phyloP scores from a whole-genome alignment of 2,797 vertebrate species.

The Melanotaenia boesemani region DNA sequence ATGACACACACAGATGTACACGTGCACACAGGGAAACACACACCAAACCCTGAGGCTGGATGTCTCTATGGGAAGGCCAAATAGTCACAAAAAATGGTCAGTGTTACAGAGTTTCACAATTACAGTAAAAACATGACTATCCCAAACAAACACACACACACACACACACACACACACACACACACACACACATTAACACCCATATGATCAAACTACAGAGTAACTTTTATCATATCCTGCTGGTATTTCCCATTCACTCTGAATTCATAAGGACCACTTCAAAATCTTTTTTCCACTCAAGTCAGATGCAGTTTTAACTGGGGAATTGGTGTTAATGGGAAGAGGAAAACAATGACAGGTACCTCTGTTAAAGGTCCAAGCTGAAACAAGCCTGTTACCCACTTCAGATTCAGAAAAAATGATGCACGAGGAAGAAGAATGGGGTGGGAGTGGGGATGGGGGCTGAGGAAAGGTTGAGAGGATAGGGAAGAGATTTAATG shows the following conservation, averaged over 20 bases:
- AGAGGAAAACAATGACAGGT: background rate
- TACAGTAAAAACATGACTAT: slow-evolving; percentile 50
- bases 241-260: slow-evolving; percentile 13
- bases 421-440: slow-evolving; percentile 14
- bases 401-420: slow-evolving; percentile 41
- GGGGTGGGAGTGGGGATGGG: background rate
- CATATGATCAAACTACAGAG: background rate
- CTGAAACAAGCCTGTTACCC: slow-evolving; percentile 45
- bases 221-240: slow-evolving; percentile 2
- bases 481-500: slow-evolving; percentile 35
- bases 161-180: background rate
- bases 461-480: slow-evolving; percentile 12
- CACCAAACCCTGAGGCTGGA: slow-evolving; percentile 69
- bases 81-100: slow-evolving; percentile 58
- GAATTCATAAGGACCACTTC: slow-evolving; percentile 6
- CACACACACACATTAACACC: too few species aligned
- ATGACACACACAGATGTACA: slow-evolving; percentile 42
- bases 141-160: slow-evolving; percentile 4
- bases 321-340: slow-evolving; percentile 23
- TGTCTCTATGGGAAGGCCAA: slow-evolving; percentile 72
- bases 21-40: slow-evolving; percentile 45
- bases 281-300: background rate
- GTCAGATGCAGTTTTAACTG: slow-evolving; percentile 23
- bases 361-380: slow-evolving; percentile 27
- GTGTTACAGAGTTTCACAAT: slow-evolving; percentile 43